Base-by-base conservation (phyloP, 2,113 vertebrate genomes). In the Tragulus kanchil region DNA sequence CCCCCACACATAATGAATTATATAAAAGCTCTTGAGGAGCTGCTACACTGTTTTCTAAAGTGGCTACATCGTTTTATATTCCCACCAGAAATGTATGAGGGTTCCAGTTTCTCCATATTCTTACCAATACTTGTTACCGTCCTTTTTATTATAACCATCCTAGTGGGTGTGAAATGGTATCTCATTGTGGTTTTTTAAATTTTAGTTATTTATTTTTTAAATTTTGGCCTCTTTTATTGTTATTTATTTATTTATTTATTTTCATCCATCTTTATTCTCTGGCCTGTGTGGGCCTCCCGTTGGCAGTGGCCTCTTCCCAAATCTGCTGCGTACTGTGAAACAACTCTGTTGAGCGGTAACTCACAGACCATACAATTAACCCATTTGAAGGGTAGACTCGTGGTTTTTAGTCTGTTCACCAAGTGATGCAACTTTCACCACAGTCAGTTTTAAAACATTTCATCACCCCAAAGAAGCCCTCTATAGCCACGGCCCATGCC, bases 1-100 rank as follows among this genome's bases (percentile, higher is more conserved):
- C 1, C 36, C 21, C 8, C 8, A 69, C 1, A 0, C 2, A 11
- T 5, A 42, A 3, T n/a, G n/a, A 45, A 75, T 1, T 56, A 4
- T n/a, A 21, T 83, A 52, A 83, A 79, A 56, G 11, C 26, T 85
- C 59, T 71, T 67, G 2, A 71, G 19, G 12, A 77, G 73, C 14
- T 52, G 12, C 67, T 82, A 65, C 14, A 59, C 77, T 36, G 7
- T 86, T 84, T 90, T 94, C 64, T 82, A 82, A 54, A 77, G 67
- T 50, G 54, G 13, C 42, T 25, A 1, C 2, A 23, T 16, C 67
- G 25, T 87, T 69, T 88, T 36, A 19, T 8, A 14, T 19, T 61
- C 59, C 23, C 25, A 45, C 48, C 14, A 73, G 14, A 36, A 54
- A 8, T 69, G 23, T 25, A 19, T 3, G 3, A 36, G 21, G 2